Conservation (phyloP, 2,113 vertebrate genomes). For the Eubucco bourcierii region DNA sequence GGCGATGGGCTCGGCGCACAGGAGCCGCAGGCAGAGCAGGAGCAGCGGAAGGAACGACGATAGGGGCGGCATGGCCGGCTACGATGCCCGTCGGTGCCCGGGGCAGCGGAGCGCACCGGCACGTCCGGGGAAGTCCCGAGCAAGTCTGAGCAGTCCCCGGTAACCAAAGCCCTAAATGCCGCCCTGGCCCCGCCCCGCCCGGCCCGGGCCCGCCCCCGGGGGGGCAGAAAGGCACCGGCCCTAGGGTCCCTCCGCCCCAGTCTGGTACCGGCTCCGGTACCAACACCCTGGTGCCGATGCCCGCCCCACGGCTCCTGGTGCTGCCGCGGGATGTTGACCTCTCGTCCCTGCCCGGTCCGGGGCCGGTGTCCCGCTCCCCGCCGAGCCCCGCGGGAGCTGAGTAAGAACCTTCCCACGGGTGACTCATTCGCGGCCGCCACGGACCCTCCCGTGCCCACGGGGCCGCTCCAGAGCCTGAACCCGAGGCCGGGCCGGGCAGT, state of each 20-base stretch:
- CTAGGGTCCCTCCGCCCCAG: background rate
- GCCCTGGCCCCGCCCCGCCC: slow-evolving; percentile 79
- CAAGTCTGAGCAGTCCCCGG: slow-evolving; percentile 84
- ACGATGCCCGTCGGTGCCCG: slow-evolving; percentile 41
- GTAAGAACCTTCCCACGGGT: slow-evolving; percentile 8
- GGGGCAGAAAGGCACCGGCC: slow-evolving; percentile 4
- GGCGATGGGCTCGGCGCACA: slow-evolving; percentile 50
- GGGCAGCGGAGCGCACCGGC: slow-evolving; percentile 30
- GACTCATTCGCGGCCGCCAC: background rate
- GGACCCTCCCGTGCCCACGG: slow-evolving; percentile 23
- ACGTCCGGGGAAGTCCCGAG: slow-evolving; percentile 74
- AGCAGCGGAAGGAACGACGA: background rate
- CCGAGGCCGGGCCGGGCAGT: background rate
- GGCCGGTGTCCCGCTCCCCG: background rate
- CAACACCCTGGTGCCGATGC: too few relatives aligned
- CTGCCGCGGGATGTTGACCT: background rate
- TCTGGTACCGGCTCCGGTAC: background rate
- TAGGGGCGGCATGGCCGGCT: slow-evolving; percentile 17
- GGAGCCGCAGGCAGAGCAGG: slow-evolving; percentile 52
- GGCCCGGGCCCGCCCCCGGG: slow-evolving; percentile 6
- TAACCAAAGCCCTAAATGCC: slow-evolving; percentile 84
- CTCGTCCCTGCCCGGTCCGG: background rate
- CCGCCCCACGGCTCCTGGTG: background rate
- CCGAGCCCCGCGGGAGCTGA: background rate
- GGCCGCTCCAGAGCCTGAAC: background rate